phyloP scores from a whole-genome alignment of 2,888 invertebrate species.

The Emmelina monodactyla region DNA sequence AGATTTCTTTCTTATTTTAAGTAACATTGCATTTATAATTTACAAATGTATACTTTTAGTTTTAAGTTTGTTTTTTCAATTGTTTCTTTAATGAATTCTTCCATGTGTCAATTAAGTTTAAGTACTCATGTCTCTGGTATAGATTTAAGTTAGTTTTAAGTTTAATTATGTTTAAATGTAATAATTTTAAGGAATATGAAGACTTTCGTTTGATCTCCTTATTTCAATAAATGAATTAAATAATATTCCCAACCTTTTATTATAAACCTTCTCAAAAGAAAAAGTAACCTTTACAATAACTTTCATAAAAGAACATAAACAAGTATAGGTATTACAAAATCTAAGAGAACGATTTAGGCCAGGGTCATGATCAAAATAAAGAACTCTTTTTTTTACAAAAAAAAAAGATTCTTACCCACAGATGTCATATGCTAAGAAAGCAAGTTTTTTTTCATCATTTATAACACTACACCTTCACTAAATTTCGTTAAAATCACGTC shows the following conservation, averaged over 20 bases:
- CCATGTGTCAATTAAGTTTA: conserved; percentile 32
- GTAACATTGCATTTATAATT: conserved; percentile 14
- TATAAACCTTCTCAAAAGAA: no score
- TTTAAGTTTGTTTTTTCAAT: conserved; percentile 18
- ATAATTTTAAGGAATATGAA: conserved; percentile 47
- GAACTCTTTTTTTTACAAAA: no score
- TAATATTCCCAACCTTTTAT: conserved; percentile 17
- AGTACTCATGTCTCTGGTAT: conserved; percentile 15
- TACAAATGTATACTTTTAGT: conserved; percentile 1
- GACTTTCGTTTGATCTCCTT: conserved; percentile 65
- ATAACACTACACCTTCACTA: no score
- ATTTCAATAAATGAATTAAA: conserved; percentile 41
- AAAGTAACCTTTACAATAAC: no score
- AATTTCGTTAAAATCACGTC: no score
- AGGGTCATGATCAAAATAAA: no score
- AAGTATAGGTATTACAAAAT: no score
- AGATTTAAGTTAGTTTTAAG: conserved; percentile 18
- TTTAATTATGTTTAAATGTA: conserved; percentile 39
- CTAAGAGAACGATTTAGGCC: no score
- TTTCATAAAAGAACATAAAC: no score
- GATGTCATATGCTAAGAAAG: no score
- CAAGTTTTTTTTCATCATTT: no score
- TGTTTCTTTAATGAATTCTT: conserved; percentile 33
- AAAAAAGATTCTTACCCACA: no score
- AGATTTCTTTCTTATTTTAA: conserved; percentile 13